phyloP scores from a whole-genome alignment of 2,888 invertebrate species.

The Bibio marci region DNA sequence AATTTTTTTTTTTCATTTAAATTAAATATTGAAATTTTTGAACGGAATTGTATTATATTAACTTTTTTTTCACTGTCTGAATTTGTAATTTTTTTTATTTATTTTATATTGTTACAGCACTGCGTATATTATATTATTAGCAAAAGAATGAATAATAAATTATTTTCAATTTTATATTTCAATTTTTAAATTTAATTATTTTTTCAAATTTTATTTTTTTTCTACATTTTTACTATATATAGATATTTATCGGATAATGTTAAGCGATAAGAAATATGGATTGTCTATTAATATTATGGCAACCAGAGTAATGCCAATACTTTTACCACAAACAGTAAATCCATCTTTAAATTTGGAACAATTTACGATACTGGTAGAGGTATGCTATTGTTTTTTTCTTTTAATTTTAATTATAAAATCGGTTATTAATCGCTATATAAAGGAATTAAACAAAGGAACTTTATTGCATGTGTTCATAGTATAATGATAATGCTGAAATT shows the following conservation, averaged over 20 bases:
- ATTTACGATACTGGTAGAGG: conserved; percentile 57
- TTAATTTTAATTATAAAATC: too few species aligned
- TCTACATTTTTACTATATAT: conserved; percentile 17
- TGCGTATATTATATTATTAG: not conserved
- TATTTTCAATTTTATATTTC: conserved; percentile 1
- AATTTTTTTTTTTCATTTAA: too few species aligned
- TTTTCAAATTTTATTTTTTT: not conserved
- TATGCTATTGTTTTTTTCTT: conserved; percentile 11
- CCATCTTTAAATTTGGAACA: conserved; percentile 69
- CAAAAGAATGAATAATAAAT: conserved; percentile 4
- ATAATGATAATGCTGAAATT: too few species aligned
- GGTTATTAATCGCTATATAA: too few species aligned
- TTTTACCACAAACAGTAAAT: conserved; percentile 85
- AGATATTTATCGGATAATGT: conserved; percentile 86
- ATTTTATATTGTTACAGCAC: not conserved
- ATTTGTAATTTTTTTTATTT: too few species aligned
- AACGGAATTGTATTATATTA: too few species aligned
- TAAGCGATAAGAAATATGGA: conserved; percentile 80
- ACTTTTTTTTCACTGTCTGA: too few species aligned
- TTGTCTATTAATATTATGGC: conserved; percentile 83
- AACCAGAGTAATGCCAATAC: conserved; percentile 78
- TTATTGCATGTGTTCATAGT: too few species aligned
- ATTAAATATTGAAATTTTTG: too few species aligned
- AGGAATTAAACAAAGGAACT: too few species aligned
- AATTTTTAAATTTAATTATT: not conserved